Conservation (phyloP, 2,888 invertebrate genomes). For the Cheilosia pagana region DNA sequence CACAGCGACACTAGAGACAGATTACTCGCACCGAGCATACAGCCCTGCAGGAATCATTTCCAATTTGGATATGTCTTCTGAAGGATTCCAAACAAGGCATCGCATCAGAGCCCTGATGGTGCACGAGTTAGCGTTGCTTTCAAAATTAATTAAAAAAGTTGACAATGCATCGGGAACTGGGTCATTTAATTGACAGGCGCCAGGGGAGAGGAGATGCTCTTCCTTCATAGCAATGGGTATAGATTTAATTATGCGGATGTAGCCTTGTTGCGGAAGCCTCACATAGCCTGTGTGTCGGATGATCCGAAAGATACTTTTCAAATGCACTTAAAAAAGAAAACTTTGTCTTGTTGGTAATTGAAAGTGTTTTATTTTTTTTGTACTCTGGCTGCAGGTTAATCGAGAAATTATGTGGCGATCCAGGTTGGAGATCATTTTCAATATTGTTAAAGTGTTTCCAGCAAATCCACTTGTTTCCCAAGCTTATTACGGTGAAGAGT, state of each 20-base stretch:
- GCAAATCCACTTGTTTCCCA: no score
- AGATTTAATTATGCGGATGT: slow-evolving; percentile 62
- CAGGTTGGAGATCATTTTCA: not conserved
- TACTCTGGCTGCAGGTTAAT: not conserved
- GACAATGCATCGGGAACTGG: slow-evolving; percentile 66
- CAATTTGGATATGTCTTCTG: slow-evolving; percentile 20
- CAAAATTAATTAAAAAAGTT: slow-evolving; percentile 72
- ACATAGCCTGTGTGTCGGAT: slow-evolving; percentile 11
- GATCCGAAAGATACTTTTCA: slow-evolving; percentile 46
- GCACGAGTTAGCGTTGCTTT: slow-evolving; percentile 29
- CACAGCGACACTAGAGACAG: slow-evolving; percentile 1
- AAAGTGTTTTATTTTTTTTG: slow-evolving; percentile 20
- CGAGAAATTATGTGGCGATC: not conserved
- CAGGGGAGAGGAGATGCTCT: slow-evolving; percentile 11
- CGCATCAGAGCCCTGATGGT: no score
- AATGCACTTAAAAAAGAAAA: slow-evolving; percentile 52
- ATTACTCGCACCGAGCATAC: slow-evolving; percentile 1
- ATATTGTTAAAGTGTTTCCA: not conserved
- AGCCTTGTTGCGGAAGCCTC: slow-evolving; percentile 22
- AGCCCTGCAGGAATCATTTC: slow-evolving; percentile 13
- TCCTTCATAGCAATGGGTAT: slow-evolving; percentile 19
- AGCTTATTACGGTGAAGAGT: no score
- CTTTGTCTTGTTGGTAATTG: slow-evolving; percentile 47
- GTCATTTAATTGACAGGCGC: slow-evolving; percentile 68
- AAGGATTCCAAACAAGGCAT: slow-evolving; percentile 8